Percentiles rank a stretch among this genome's conserved stretches.
These are phyloP conservation scores for Nycticorax nycticorax DNA, from an alignment of 2,113 vertebrate genomes.

Conservation along the genomic window DNA sequence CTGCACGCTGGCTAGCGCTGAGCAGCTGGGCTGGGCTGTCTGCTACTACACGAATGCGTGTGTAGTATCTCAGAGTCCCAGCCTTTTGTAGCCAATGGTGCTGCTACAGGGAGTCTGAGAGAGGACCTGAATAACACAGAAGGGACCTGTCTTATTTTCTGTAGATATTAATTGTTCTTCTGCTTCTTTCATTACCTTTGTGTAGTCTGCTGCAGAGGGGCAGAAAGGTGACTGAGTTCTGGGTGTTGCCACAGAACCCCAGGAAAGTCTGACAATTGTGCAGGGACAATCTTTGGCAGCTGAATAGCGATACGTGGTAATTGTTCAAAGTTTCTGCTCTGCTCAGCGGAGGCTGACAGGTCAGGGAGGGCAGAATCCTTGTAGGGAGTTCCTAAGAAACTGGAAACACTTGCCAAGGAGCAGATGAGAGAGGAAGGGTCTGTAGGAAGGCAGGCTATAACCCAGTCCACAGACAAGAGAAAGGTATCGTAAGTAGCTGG, in stretches of 20 bases:
- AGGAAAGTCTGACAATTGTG: background rate
- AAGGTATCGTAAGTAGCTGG: background rate
- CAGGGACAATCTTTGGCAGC: background rate
- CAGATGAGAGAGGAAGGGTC: background rate
- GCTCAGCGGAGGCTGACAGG: background rate
- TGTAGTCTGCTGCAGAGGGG: background rate
- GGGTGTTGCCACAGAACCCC: background rate
- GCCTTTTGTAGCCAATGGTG: background rate
- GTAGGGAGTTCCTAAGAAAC: background rate
- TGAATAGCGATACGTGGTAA: background rate
- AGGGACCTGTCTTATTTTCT: background rate
- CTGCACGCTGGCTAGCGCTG: background rate
- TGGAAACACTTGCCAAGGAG: background rate
- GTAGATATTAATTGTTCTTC: background rate
- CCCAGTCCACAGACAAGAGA: background rate
- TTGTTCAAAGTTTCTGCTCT: background rate
- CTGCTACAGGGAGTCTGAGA: background rate
- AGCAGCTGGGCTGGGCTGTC: background rate
- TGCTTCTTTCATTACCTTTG: background rate
- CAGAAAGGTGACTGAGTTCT: background rate
- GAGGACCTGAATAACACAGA: background rate
- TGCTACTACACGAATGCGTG: background rate
- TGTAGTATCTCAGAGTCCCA: background rate
- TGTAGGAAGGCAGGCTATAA: background rate
- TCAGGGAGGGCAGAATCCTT: background rate